phyloP scores from a whole-genome alignment of 2,888 invertebrate species.

The Tetropium fuscum region DNA sequence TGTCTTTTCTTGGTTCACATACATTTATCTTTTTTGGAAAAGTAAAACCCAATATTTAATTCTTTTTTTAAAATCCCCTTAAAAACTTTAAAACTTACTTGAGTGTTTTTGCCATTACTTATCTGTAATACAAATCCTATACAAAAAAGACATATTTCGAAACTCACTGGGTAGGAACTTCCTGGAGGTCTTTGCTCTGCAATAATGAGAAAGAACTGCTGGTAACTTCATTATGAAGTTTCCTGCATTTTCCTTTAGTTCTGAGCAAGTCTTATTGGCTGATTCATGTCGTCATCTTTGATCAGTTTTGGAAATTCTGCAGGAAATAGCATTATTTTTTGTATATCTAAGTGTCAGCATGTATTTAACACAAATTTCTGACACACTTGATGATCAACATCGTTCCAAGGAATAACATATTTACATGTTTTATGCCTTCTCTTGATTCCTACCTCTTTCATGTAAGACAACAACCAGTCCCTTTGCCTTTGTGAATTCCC shows the following conservation, averaged over 20 bases:
- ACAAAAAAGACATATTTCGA: slow-evolving; percentile 32
- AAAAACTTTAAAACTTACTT: slow-evolving; percentile 34
- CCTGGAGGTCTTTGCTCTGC: slow-evolving; percentile 18
- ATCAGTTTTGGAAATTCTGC: slow-evolving; percentile 25
- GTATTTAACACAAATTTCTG: slow-evolving; percentile 35
- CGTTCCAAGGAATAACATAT: slow-evolving; percentile 30
- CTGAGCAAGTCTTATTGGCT: slow-evolving; percentile 20
- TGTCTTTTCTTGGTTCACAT: slow-evolving; percentile 21
- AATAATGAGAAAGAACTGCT: slow-evolving; percentile 37
- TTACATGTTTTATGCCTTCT: slow-evolving; percentile 28
- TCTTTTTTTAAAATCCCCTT: slow-evolving; percentile 29
- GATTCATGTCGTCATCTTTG: slow-evolving; percentile 32
- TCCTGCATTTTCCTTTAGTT: slow-evolving; percentile 5
- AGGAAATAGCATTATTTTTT: slow-evolving; percentile 13
- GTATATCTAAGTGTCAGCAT: slow-evolving; percentile 30
- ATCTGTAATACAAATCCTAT: slow-evolving; percentile 28
- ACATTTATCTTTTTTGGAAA: slow-evolving; percentile 37
- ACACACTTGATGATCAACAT: slow-evolving; percentile 26
- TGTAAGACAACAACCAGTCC: slow-evolving; percentile 22
- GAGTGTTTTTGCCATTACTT: slow-evolving; percentile 19
- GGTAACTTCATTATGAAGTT: slow-evolving; percentile 32
- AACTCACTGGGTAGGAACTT: slow-evolving; percentile 36
- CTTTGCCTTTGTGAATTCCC: slow-evolving; percentile 6
- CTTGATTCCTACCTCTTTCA: slow-evolving; percentile 24
- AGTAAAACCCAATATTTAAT: slow-evolving; percentile 36